A percentile compares a stretch with the other conserved stretches of the same genome.
Evolutionary conservation across 2,888 invertebrate species (phyloP).

Genomic region (Microplitis manilae): DNA sequence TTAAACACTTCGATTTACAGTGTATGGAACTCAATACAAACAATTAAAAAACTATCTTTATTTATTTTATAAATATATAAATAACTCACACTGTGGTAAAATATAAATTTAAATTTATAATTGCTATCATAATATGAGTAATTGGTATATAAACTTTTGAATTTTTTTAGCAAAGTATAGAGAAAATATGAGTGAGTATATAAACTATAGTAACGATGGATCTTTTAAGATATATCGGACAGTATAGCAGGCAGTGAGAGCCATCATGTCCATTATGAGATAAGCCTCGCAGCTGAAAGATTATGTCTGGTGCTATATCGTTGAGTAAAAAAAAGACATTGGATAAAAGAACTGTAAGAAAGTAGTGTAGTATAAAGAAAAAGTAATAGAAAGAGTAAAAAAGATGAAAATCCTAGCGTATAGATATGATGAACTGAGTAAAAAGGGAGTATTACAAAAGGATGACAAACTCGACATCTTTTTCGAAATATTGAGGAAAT

Average conservation of each 20-base stretch:
- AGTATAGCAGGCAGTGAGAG: not conserved
- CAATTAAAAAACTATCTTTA: too few species aligned
- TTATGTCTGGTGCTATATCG: constrained; percentile 9
- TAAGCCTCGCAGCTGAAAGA: constrained; percentile 36
- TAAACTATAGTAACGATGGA: not conserved
- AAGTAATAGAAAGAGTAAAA: not conserved
- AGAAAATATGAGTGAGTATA: not conserved
- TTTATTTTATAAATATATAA: too few species aligned
- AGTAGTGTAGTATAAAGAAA: not conserved
- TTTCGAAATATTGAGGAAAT: not conserved
- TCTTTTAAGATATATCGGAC: not conserved
- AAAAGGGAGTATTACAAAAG: not conserved
- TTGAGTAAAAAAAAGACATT: not conserved
- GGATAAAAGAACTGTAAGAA: not conserved
- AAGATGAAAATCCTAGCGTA: not conserved
- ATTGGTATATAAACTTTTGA: not conserved
- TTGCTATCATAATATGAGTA: not conserved
- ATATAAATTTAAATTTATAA: too few species aligned
- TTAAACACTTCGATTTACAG: too few species aligned
- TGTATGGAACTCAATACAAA: too few species aligned
- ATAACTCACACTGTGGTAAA: too few species aligned
- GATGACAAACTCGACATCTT: not conserved
- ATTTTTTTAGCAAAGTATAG: not conserved
- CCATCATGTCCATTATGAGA: constrained; percentile 42
- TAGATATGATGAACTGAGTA: not conserved